phyloP scores from a whole-genome alignment of 2,797 vertebrate genomes.

The Heliangelus exortis region DNA sequence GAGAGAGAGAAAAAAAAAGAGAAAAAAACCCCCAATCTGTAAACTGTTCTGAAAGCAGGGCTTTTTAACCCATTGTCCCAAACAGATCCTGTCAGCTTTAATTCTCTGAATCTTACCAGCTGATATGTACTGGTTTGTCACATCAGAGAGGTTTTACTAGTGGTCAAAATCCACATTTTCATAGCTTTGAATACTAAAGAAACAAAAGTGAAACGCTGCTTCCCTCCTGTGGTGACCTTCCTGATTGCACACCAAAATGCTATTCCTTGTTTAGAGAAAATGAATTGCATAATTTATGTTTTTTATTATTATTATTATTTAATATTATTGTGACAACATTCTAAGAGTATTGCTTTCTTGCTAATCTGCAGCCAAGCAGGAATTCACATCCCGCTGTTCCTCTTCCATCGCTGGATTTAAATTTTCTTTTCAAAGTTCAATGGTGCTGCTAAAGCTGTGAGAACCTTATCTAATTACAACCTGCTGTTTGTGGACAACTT shows the following conservation, averaged over 20 bases:
- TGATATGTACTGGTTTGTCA: neutral
- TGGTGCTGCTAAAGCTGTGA: neutral
- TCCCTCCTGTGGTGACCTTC: constrained; percentile 67
- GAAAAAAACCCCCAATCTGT: no score
- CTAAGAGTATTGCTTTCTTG: neutral
- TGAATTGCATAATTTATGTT: neutral
- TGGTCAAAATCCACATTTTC: neutral
- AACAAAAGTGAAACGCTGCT: constrained; percentile 50
- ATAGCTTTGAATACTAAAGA: neutral
- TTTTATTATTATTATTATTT: neutral
- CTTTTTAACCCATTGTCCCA: neutral
- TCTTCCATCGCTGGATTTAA: neutral
- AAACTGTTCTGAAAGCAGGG: neutral
- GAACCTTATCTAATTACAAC: neutral
- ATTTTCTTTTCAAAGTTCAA: neutral
- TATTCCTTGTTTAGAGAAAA: neutral
- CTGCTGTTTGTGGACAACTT: neutral
- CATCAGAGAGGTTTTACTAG: neutral
- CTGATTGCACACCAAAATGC: neutral
- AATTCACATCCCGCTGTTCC: rapidly evolving
- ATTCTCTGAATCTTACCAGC: neutral
- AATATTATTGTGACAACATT: neutral
- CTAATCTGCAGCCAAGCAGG: neutral
- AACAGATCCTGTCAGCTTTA: neutral
- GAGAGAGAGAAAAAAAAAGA: no score